Base-by-base conservation (phyloP, 2,888 invertebrate genomes). In the Drosophila phalerata region DNA sequence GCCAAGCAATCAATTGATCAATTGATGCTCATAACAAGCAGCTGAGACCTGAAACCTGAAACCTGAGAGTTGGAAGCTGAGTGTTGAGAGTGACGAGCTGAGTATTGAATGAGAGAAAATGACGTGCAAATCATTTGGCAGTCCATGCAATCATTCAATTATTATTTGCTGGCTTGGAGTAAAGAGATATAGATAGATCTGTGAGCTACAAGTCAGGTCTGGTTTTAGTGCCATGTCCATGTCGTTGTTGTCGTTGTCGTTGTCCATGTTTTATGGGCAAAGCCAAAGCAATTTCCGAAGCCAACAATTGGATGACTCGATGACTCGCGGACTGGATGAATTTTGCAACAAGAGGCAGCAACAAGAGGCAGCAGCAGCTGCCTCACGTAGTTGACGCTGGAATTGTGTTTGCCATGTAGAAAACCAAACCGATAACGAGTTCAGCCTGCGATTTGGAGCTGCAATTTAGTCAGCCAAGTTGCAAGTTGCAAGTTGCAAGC, bases 91-190 rank as follows among this genome's bases (percentile, higher is more conserved):
- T 17, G 8, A 19, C 32, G 19, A 17, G 13, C 4, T 19, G 51
- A 34, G 22, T 62, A 58, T 37, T 55, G 65, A 28, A 10, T 17
- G 66, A 52, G 65, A 65, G 64, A 81, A 81, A 87, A 89, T 89
- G 88, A 87, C 79, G 82, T 74, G 75, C 77, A 89, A 85, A 85
- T 85, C 82, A 76, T 70, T 87, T 75, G 78, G 64, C 69, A 57
- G 64, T 53, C 74, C 83, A 75, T 85, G 89, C 89, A 85, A 89
- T 85, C 88, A 89, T 85, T 85, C 85, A 85, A 85, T 85, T 85
- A 87, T 85, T 81, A 89, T 89, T 72, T 69, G 67, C 82, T 70
- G 65, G 48, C 79, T 61, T 56, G 13, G 60, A 64, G 51, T 55
- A 32, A 32, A 19, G 43, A 56, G 55, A 56, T 63, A 64, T 37